A percentile compares a stretch with the other conserved stretches of the same genome.
phyloP scores from a whole-genome alignment of 2,113 vertebrate genomes.

The Alces alces region DNA sequence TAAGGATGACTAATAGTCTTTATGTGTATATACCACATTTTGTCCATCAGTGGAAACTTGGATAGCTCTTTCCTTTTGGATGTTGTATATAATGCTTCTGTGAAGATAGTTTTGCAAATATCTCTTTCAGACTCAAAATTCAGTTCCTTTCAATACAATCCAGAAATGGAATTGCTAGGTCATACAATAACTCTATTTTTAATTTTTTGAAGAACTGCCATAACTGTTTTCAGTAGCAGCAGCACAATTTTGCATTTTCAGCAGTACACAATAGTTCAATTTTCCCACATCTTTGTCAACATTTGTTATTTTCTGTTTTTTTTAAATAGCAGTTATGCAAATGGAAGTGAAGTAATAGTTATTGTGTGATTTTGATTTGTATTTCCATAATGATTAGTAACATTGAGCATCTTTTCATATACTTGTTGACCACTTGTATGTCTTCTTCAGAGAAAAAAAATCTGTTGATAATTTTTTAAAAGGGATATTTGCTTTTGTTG shows the following conservation, averaged over 20 bases:
- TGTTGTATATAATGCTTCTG: neutral
- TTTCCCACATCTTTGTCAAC: neutral
- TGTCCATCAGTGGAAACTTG: neutral
- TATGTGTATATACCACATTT: neutral
- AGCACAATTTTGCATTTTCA: neutral
- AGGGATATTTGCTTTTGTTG: neutral
- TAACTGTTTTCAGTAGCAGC: neutral
- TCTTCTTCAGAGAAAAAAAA: neutral
- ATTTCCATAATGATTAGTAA: neutral
- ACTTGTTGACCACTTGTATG: neutral
- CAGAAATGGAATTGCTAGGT: neutral
- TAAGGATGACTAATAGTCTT: neutral
- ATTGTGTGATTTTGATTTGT: neutral
- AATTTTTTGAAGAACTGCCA: neutral
- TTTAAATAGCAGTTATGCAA: neutral
- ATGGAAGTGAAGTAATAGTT: neutral
- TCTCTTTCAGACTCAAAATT: neutral
- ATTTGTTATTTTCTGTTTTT: neutral
- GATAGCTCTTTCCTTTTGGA: neutral
- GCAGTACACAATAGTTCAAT: neutral
- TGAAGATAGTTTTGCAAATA: neutral
- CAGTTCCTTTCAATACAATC: neutral
- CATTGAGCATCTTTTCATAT: neutral
- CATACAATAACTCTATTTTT: neutral
- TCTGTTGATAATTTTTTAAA: neutral